Percentiles rank a stretch among this genome's conserved stretches.
Evolutionary conservation across 2,113 vertebrate genomes (phyloP).

Genomic region (Amazona guildingii): DNA sequence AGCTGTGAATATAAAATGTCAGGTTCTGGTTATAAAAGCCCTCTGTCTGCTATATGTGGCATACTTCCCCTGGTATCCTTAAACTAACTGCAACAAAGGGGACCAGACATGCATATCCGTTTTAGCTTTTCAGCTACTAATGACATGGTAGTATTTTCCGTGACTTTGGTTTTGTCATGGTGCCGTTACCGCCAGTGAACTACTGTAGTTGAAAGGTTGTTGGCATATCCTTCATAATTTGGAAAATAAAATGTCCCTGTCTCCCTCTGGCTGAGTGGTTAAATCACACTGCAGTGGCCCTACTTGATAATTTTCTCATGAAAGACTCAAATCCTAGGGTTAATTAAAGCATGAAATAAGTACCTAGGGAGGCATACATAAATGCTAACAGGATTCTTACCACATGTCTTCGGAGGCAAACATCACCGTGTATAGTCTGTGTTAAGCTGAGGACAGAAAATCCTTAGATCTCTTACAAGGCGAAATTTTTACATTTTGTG

Average conservation of each 20-base stretch:
- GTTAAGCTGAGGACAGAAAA: neutral
- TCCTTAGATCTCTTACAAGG: constrained; percentile 12
- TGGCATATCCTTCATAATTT: neutral
- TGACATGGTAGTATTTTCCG: neutral
- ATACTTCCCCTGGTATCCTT: neutral
- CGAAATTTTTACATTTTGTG: neutral
- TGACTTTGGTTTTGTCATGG: neutral
- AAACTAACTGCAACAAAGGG: neutral
- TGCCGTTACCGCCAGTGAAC: neutral
- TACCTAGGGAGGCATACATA: constrained; percentile 34
- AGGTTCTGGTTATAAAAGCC: constrained; percentile 10
- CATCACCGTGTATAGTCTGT: neutral
- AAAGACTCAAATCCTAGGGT: constrained; percentile 36
- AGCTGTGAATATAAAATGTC: neutral
- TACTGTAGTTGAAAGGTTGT: neutral
- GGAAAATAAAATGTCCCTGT: constrained; percentile 38
- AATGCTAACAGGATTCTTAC: constrained; percentile 45
- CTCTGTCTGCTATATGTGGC: neutral
- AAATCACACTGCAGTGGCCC: constrained; percentile 9
- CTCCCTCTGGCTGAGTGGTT: constrained; percentile 17
- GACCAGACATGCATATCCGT: neutral
- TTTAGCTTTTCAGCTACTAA: neutral
- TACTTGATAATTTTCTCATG: constrained; percentile 46
- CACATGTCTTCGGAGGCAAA: neutral
- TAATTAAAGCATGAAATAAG: constrained; percentile 55